Base-by-base conservation (phyloP, 2,888 invertebrate genomes). In the Belgica antarctica region DNA sequence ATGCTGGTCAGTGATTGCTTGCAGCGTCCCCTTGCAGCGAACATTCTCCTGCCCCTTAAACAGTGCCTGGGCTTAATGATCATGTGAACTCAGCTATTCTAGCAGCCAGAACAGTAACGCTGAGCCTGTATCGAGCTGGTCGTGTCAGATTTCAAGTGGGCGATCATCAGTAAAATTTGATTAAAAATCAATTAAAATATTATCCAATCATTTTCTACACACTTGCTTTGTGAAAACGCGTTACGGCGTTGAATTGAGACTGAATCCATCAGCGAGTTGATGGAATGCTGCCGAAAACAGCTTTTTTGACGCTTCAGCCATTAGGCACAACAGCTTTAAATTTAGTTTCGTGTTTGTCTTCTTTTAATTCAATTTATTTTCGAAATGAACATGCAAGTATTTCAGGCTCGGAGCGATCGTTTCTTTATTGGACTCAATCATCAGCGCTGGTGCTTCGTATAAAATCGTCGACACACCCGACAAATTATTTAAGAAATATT, bases 391-490 rank as follows among this genome's bases (percentile, higher is more conserved):
- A 19, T 61, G 25, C 27, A 31, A 22, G 52, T 52, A 52, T 52
- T 17, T 52, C 52, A 52, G n/a, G 17, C 2, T 52, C 22, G 52
- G 19, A 22, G 52, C 41, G 41, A 62, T 34, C 19, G 19, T 41
- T 63, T 63, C 41, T 41, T n/a, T 52, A 19, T 52, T 22, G 52
- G 22, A 22, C 22, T 22, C 17, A 52, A n/a, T 52, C 52, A 52
- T 52, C 52, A 22, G 4, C 15, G 52, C 3, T 19, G 52, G 4
- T 52, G 52, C 52, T 52, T 52, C 52, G 8, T 24, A 25, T 24
- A 15, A 41, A 65, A 27, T 65, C 47, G 27, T 65, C 65, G 65
- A 65, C 65, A 65, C 65, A 65, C 65, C 65, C 41, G 41, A 41
- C 63, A 63, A 63, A 63, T n/a, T 41, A 63, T 25, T 41, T 62